Base-by-base conservation (phyloP, 2,888 invertebrate genomes). In the Thyatira batis region DNA sequence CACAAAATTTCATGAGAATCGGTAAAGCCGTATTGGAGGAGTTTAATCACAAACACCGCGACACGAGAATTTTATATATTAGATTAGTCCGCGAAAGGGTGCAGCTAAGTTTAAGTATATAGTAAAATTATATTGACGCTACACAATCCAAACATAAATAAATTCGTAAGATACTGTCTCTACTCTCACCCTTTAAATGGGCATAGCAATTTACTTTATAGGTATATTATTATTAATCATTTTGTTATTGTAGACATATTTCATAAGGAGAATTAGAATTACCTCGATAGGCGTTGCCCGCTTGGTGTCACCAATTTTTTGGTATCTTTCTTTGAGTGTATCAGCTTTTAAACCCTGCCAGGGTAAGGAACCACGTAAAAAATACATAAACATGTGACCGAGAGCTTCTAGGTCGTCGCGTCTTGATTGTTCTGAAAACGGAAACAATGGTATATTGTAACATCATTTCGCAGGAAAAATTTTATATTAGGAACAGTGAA, bases 361-460 rank as follows among this genome's bases (percentile, higher is more conserved):
- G 74, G 99, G 99, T 92, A 99, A 94, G 90, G 98, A 98, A 80
- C 99, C 99, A 78, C 99, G 95, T 92, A 99, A 94, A 94, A 99
- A 99, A 94, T 99, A 99, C 99, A 99, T 99, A 94, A 99, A 99
- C 99, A 99, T 99, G 93, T 99, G 99, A 69, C 99, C 99, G 82
- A 99, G 94, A 64, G 99, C 99, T 93, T 99, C 99, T 89, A 99
- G 94, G 93, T 99, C 99, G 93, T 99, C 99, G 87, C 99, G 95
- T 88, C 99, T 95, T 84, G 99, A 99, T 95, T 99, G 99, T 93
- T 99, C 99, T 96, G 92, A 60, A 88, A 86, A 60, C 59, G 58
- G 55, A 63, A 54, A 67, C 55, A 56, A 49, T 46, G 56, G 60
- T 52, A 11, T 39, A 55, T 58, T 45, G 57, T 53, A 60, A 59